Evolutionary conservation across 2,113 vertebrate genomes (phyloP).

Genomic region (Ammodytes dubius): DNA sequence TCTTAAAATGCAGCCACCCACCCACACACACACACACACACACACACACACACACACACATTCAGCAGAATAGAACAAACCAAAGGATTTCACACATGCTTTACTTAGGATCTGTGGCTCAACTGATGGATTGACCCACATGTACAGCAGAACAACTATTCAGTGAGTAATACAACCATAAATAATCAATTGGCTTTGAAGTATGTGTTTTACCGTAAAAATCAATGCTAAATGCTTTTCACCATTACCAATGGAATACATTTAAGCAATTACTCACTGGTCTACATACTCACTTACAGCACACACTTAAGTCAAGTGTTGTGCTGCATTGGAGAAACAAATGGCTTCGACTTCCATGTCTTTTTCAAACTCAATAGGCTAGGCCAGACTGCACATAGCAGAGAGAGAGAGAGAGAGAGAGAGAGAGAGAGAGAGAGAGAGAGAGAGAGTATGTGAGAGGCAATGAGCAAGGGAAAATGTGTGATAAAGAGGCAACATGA

Average conservation of each 20-base stretch:
- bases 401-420: constrained; percentile 21
- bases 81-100: neutral
- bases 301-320: constrained; percentile 46
- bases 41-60: neutral
- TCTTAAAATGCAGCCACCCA: neutral
- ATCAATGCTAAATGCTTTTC: constrained; percentile 60
- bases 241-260: constrained; percentile 52
- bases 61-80: neutral
- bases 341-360: constrained; percentile 18
- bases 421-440: constrained; percentile 3
- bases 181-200: constrained; percentile 39
- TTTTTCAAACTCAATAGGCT: constrained; percentile 22
- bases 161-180: constrained; percentile 36
- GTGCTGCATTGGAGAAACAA: constrained; percentile 43
- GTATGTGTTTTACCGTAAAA: constrained; percentile 46
- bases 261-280: constrained; percentile 32
- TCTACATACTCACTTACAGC: constrained; percentile 48
- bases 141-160: neutral
- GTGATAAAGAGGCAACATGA: constrained; percentile 27
- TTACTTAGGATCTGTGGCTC: constrained; percentile 9
- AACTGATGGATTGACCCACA: constrained; percentile 23
- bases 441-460: too few relatives aligned
- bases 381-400: neutral
- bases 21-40: too few relatives aligned
- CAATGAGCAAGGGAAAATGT: constrained; percentile 19